phyloP scores from a whole-genome alignment of 2,113 vertebrate species.

The Geococcyx californianus region DNA sequence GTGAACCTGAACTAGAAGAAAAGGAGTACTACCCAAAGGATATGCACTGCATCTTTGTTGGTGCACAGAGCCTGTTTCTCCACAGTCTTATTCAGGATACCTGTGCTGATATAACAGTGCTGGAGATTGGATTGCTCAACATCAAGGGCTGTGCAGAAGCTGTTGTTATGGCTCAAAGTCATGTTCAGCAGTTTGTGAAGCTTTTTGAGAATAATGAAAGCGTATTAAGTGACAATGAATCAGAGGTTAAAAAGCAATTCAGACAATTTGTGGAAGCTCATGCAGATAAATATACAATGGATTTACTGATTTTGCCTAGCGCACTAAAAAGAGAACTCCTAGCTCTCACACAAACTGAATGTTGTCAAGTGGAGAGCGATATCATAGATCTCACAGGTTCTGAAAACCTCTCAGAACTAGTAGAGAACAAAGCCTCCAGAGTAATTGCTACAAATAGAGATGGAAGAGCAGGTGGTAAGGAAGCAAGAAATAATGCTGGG shows the following conservation, averaged over 20 bases:
- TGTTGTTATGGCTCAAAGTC: slow-evolving; percentile 94
- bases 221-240: slow-evolving; percentile 81
- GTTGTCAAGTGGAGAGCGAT: background rate
- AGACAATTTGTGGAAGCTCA: slow-evolving; percentile 89
- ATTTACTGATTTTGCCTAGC: slow-evolving; percentile 92
- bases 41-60: slow-evolving; percentile 97
- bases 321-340: slow-evolving; percentile 91
- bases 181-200: slow-evolving; percentile 92
- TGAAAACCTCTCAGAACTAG: background rate
- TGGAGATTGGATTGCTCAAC: slow-evolving; percentile 84
- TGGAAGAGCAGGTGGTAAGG: slow-evolving; percentile 57
- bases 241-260: slow-evolving; percentile 87
- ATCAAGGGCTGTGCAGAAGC: slow-evolving; percentile 87
- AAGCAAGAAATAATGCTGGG: slow-evolving; percentile 85
- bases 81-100: slow-evolving; percentile 90
- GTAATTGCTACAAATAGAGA: background rate
- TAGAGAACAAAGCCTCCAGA: background rate
- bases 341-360: slow-evolving; percentile 76
- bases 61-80: slow-evolving; percentile 87
- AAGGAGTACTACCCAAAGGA: slow-evolving; percentile 91
- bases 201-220: slow-evolving; percentile 89
- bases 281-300: slow-evolving; percentile 94
- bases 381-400: slow-evolving; percentile 37
- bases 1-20: slow-evolving; percentile 92
- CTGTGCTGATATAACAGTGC: slow-evolving; percentile 87